phyloP scores from a whole-genome alignment of 2,888 invertebrate species.

The Galerucella nymphaeae region DNA sequence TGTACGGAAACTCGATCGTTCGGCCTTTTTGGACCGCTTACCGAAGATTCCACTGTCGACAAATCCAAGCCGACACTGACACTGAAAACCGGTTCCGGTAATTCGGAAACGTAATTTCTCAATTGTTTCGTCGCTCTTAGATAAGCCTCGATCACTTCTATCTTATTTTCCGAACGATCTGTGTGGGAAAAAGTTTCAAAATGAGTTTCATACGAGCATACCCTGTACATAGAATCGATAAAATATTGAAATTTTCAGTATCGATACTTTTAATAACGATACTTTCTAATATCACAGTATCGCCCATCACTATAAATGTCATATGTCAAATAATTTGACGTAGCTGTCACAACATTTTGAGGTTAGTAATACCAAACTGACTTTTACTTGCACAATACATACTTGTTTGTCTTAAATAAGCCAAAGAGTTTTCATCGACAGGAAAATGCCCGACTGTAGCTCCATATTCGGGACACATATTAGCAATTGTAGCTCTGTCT shows the following conservation, averaged over 20 bases:
- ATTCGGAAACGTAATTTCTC: conserved; percentile 79
- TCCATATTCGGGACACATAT: conserved; percentile 99
- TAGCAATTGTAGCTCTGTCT: conserved; percentile 96
- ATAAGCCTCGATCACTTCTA: conserved; percentile 83
- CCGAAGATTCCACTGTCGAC: conserved; percentile 88
- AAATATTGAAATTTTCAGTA: too few species aligned
- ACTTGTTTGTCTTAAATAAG: conserved; percentile 90
- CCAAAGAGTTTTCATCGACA: conserved; percentile 82
- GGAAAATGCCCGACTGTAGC: conserved; percentile 97
- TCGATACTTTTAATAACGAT: too few species aligned
- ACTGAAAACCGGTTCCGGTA: conserved; percentile 87
- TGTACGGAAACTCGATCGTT: conserved; percentile 94
- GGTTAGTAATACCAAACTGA: too few species aligned
- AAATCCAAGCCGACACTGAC: conserved; percentile 89
- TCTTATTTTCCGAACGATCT: conserved; percentile 85
- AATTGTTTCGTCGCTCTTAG: conserved; percentile 84
- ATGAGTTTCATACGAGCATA: too few species aligned
- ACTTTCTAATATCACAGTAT: too few species aligned
- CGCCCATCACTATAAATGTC: too few species aligned
- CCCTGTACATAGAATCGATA: too few species aligned
- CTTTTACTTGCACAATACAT: too few species aligned
- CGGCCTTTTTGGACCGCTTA: conserved; percentile 96
- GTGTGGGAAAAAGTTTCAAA: conserved; percentile 37
- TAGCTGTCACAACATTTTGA: too few species aligned
- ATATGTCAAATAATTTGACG: too few species aligned